Percentiles rank a stretch among this genome's conserved stretches.
Evolutionary conservation across 2,797 vertebrate species (phyloP).

Genomic region (Danio jaintianensis): DNA sequence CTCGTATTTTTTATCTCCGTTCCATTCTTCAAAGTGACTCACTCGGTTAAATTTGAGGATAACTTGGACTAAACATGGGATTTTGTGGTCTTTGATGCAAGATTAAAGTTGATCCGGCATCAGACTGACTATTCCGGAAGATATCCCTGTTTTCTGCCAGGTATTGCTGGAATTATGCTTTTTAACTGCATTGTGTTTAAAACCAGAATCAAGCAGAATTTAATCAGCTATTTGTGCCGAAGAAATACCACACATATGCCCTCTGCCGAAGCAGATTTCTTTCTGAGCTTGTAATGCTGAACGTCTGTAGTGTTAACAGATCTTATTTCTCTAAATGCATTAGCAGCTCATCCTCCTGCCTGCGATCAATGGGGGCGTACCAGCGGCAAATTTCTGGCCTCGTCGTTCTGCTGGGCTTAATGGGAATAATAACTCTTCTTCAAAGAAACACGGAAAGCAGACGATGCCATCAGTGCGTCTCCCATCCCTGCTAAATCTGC

Average conservation of each 20-base stretch:
- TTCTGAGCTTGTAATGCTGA: constrained; percentile 30
- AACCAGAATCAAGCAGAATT: background rate
- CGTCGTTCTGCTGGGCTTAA: constrained; percentile 69
- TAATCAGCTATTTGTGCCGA: background rate
- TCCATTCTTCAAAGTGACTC: background rate
- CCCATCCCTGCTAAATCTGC: constrained; percentile 68
- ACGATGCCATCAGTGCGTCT: constrained; percentile 72
- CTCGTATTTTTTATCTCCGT: background rate
- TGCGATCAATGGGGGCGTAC: constrained; percentile 57
- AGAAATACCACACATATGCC: constrained; percentile 1
- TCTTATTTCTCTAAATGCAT: constrained; percentile 60
- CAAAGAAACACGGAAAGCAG: constrained; percentile 74
- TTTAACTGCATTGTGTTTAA: background rate
- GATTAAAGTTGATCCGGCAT: constrained; percentile 21
- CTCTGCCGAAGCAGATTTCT: constrained; percentile 2
- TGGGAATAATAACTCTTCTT: constrained; percentile 78
- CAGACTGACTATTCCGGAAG: background rate
- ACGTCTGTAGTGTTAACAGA: constrained; percentile 49
- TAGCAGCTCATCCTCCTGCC: constrained; percentile 46
- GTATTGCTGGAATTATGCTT: constrained; percentile 13
- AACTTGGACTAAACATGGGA: constrained; percentile 2
- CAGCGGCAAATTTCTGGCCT: constrained; percentile 36
- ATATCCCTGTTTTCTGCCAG: constrained; percentile 12
- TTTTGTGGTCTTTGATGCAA: constrained; percentile 4
- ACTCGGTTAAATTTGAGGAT: constrained; percentile 9